These are phyloP conservation scores for Lymantria dispar DNA, from an alignment of 2,888 invertebrate genomes.

Conservation along the genomic window DNA sequence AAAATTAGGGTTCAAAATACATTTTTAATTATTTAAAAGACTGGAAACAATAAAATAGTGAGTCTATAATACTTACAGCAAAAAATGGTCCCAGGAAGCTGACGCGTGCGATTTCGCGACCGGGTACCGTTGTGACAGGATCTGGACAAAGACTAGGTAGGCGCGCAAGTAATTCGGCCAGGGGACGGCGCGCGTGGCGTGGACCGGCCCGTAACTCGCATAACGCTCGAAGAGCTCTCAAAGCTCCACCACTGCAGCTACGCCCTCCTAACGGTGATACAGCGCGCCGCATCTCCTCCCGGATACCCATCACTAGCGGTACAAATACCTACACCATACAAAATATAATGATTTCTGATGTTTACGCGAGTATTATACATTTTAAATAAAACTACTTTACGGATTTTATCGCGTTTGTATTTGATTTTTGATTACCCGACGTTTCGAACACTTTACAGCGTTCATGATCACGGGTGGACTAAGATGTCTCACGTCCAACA, in stretches of 20 bases:
- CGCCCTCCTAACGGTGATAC: conserved; percentile 86
- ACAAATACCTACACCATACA: conserved; percentile 59
- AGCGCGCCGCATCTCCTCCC: conserved; percentile 85
- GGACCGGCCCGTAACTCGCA: conserved; percentile 89
- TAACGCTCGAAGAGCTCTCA: conserved; percentile 89
- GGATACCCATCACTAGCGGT: conserved; percentile 67
- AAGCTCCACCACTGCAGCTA: conserved; percentile 85
- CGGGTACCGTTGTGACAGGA: conserved; percentile 88
- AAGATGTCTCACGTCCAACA: no score
- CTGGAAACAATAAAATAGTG: no score
- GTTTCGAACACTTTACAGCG: no score
- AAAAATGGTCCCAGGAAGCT: conserved; percentile 96
- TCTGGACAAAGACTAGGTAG: conserved; percentile 86
- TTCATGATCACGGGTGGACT: no score
- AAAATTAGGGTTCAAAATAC: no score
- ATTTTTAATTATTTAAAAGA: no score
- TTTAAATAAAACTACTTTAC: no score
- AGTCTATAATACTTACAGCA: conserved; percentile 76
- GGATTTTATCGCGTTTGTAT: no score
- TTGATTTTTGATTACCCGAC: no score
- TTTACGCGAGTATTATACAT: no score
- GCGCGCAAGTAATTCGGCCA: conserved; percentile 74
- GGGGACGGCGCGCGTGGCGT: conserved; percentile 86
- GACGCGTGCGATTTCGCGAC: conserved; percentile 92
- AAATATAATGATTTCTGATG: no score